A percentile compares a stretch with the other conserved stretches of the same genome.
phyloP scores from a whole-genome alignment of 2,797 vertebrate genomes.

The Sebastes reedi region DNA sequence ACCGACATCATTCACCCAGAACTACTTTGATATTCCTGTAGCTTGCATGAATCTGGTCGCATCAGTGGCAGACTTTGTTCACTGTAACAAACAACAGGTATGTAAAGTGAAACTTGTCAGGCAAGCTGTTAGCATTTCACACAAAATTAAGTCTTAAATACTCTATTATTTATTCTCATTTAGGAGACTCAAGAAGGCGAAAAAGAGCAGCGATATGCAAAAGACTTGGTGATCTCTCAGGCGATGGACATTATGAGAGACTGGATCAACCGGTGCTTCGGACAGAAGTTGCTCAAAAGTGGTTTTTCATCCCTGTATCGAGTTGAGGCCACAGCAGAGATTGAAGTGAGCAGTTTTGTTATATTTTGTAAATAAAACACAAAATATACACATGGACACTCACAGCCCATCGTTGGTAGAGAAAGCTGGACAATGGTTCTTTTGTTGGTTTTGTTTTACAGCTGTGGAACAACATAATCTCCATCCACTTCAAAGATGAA shows the following conservation, averaged over 20 bases:
- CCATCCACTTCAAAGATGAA: conserved; percentile 77
- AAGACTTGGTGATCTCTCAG: conserved; percentile 34
- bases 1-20: accelerated
- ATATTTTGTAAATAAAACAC: background rate
- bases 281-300: conserved; percentile 24
- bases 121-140: background rate
- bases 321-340: conserved; percentile 35
- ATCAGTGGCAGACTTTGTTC: conserved; percentile 68
- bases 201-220: background rate
- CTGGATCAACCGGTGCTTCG: conserved; percentile 73
- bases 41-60: conserved; percentile 75
- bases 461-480: conserved; percentile 87
- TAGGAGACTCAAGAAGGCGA: conserved; percentile 34
- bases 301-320: accelerated
- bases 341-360: conserved; percentile 68
- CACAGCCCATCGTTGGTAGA: background rate
- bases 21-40: conserved; percentile 45
- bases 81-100: conserved; percentile 53
- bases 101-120: background rate
- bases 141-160: background rate
- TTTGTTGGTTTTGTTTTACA: conserved; percentile 58
- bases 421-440: background rate
- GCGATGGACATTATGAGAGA: conserved; percentile 56
- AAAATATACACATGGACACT: background rate
- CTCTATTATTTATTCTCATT: background rate